Conservation (phyloP, 2,888 invertebrate genomes). For the Melangyna quadrimaculata region DNA sequence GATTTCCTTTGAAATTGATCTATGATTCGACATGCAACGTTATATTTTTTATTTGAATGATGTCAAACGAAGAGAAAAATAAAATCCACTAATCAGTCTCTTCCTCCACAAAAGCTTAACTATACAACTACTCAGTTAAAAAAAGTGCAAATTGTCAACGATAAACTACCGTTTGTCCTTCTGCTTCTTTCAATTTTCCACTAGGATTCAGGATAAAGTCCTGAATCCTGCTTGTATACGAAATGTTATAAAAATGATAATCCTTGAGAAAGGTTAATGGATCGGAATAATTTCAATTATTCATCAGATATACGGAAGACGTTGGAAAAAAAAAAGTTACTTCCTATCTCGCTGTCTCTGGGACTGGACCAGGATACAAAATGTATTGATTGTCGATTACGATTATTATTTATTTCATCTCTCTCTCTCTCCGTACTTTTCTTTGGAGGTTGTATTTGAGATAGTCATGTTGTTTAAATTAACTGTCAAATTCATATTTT, state of each 20-base stretch:
- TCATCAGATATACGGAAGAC: constrained; percentile 61
- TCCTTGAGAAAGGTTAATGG: constrained; percentile 65
- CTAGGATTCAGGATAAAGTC: constrained; percentile 11
- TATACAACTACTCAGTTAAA: constrained; percentile 9
- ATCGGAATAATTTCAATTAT: constrained; percentile 67
- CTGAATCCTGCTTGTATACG: not conserved
- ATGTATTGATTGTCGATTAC: constrained; percentile 66
- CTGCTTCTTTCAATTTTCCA: constrained; percentile 35
- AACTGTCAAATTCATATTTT: constrained; percentile 47
- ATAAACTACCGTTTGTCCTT: constrained; percentile 55
- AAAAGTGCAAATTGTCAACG: constrained; percentile 52
- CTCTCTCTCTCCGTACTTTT: not conserved
- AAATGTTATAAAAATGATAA: constrained; percentile 21
- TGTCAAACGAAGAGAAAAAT: no score
- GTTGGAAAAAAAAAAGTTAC: constrained; percentile 32
- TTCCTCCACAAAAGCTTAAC: not conserved
- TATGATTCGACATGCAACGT: not conserved
- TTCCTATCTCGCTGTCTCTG: not conserved
- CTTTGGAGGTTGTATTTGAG: no score
- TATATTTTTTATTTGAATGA: not conserved
- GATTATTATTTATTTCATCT: constrained; percentile 49
- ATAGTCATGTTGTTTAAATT: constrained; percentile 40
- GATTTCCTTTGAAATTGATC: not conserved
- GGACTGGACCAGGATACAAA: not conserved
- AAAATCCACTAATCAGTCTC: constrained; percentile 4